phyloP scores from a whole-genome alignment of 2,113 vertebrate species.

The Apodemus speciosus region DNA sequence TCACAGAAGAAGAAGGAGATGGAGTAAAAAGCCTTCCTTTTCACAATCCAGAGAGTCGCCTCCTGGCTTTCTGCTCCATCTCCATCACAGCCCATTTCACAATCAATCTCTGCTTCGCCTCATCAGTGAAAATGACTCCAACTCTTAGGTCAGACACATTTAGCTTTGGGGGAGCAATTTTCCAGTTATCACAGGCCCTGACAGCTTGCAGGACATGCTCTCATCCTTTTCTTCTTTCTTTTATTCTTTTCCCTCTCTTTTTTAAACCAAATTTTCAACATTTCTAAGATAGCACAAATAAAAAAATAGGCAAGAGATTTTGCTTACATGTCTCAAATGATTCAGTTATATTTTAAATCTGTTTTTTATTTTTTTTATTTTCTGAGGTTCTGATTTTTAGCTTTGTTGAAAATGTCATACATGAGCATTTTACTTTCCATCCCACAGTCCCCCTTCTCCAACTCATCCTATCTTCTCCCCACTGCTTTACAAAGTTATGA shows the following conservation, averaged over 20 bases:
- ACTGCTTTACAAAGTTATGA: background rate
- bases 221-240: background rate
- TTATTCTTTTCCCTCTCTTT: background rate
- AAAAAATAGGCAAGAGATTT: background rate
- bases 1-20: background rate
- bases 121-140: background rate
- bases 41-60: background rate
- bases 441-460: background rate
- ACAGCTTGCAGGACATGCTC: background rate
- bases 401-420: background rate
- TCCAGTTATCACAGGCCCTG: slow-evolving; percentile 25
- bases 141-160: slow-evolving; percentile 13
- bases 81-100: background rate
- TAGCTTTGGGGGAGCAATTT: slow-evolving; percentile 34
- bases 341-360: background rate
- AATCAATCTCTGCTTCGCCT: background rate
- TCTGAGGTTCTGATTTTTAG: background rate
- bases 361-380: background rate
- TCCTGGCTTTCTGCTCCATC: background rate
- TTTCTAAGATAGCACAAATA: background rate
- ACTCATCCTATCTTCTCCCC: background rate
- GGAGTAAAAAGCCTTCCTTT: background rate
- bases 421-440: no score
- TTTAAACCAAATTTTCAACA: background rate
- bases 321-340: background rate